Evolutionary conservation across 1,140 invertebrate genomes (phyloP).

Genomic region (Propsilocerus akamusi): DNA sequence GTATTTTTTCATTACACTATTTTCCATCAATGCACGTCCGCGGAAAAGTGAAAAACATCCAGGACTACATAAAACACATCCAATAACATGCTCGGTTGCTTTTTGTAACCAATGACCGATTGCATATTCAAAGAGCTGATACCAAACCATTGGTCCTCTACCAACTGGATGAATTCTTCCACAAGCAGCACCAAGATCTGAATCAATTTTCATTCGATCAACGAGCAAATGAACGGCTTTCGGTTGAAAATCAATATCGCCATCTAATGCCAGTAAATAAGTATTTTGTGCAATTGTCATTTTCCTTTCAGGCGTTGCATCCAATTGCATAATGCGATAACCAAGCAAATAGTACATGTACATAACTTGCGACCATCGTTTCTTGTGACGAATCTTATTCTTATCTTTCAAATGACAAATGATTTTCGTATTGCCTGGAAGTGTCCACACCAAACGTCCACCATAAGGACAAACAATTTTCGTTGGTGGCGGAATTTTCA

Average conservation of each 20-base stretch:
- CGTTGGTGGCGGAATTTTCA: constrained; percentile 48
- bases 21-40: constrained; percentile 74
- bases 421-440: constrained; percentile 73
- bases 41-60: constrained; percentile 85
- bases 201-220: constrained; percentile 82
- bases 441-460: constrained; percentile 61
- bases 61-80: constrained; percentile 73
- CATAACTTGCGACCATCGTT: constrained; percentile 76
- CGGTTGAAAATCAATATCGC: constrained; percentile 84
- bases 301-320: constrained; percentile 38
- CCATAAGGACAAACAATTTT: constrained; percentile 72
- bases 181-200: constrained; percentile 73
- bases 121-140: constrained; percentile 87
- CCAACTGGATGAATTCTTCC: constrained; percentile 85
- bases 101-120: constrained; percentile 92
- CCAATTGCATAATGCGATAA: constrained; percentile 58
- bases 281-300: constrained; percentile 70
- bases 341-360: constrained; percentile 89
- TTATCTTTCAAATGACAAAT: constrained; percentile 81
- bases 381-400: constrained; percentile 67
- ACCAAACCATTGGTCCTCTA: constrained; percentile 78
- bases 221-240: constrained; percentile 67
- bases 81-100: constrained; percentile 84
- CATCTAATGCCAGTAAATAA: constrained; percentile 76
- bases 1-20: constrained; percentile 78